Conservation (phyloP, 2,888 invertebrate genomes). For the Falcaria lacertinaria region DNA sequence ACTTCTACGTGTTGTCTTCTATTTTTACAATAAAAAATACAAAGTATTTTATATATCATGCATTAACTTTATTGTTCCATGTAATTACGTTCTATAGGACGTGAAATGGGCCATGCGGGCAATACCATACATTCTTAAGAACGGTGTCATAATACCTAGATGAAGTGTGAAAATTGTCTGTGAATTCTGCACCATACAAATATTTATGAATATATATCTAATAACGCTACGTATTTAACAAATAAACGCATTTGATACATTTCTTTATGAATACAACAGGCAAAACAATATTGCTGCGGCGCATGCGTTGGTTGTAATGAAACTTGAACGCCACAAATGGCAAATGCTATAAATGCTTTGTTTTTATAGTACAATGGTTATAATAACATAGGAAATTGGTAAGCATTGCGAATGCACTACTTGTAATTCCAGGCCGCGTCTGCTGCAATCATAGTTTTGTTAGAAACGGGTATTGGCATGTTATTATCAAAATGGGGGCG, state of each 20-base stretch:
- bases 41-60: not conserved
- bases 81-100: not conserved
- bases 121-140: not conserved
- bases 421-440: no score
- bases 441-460: no score
- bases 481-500: no score
- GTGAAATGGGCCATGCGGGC: not conserved
- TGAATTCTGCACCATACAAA: not conserved
- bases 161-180: not conserved
- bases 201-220: not conserved
- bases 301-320: not conserved
- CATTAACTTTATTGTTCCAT: not conserved
- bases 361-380: not conserved
- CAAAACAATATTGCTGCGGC: not conserved
- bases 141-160: not conserved
- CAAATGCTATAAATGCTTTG: not conserved
- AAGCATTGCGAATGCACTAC: no score
- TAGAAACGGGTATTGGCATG: no score
- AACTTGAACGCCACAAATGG: not conserved
- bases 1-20: not conserved
- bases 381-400: no score
- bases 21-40: not conserved
- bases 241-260: not conserved
- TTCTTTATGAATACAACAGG: not conserved
- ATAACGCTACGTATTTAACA: not conserved